Percentiles rank a stretch among this genome's conserved stretches.
These are phyloP conservation scores for Centroberyx gerrardi DNA, from an alignment of 2,797 vertebrate genomes.

Conservation along the genomic window DNA sequence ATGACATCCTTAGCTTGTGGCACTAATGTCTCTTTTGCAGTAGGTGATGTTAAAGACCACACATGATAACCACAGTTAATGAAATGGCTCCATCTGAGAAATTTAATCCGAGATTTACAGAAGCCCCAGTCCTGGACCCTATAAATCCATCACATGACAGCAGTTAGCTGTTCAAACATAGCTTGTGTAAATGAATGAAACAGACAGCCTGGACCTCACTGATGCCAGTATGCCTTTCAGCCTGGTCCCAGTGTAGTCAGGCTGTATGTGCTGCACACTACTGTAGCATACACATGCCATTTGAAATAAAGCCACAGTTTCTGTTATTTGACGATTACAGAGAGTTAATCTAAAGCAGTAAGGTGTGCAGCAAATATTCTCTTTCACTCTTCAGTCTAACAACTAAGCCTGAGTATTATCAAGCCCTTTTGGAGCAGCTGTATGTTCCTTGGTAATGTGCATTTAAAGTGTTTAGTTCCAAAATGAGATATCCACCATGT, in stretches of 20 bases:
- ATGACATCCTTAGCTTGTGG: neutral
- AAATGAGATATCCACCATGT: too few species aligned
- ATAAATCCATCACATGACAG: neutral
- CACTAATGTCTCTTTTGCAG: neutral
- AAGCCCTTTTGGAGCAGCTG: too few species aligned
- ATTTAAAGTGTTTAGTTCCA: too few species aligned
- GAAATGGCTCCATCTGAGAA: neutral
- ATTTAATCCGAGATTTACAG: neutral
- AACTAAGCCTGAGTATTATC: too few species aligned
- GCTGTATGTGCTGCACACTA: neutral
- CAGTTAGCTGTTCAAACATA: neutral
- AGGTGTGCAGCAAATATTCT: too few species aligned
- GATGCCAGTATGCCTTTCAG: neutral
- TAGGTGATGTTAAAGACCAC: neutral
- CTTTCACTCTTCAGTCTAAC: too few species aligned
- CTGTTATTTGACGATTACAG: too few species aligned
- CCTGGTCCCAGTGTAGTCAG: neutral
- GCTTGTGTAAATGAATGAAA: slow-evolving; percentile 7
- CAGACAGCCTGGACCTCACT: neutral
- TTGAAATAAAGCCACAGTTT: neutral
- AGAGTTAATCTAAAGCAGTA: too few species aligned
- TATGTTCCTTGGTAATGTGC: too few species aligned
- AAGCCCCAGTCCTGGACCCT: neutral
- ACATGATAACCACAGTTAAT: slow-evolving; percentile 12
- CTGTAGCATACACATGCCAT: too few species aligned